Evolutionary conservation across 2,113 vertebrate species (phyloP), one percentile per base, ranked within the genome.

Genomic region (Aptenodytes forsteri): DNA sequence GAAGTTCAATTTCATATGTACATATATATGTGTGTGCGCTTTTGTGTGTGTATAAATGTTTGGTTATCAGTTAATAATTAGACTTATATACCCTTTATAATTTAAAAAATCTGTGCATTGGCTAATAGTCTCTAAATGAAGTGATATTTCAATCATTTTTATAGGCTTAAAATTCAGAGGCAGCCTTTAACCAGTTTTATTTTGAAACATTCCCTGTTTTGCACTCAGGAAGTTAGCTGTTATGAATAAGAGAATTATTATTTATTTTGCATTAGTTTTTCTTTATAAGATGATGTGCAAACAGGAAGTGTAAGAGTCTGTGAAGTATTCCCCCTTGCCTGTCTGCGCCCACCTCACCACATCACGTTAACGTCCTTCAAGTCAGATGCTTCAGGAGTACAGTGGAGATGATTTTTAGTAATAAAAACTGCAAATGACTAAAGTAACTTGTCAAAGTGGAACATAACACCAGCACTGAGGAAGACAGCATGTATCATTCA

Each of bases 341-440:
- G 7, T 80, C 18, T 89, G 26, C 49, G 78, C 20, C 7, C n/a
- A 36, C 40, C 27, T 70, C 9, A 16, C 34, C 17, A 34, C 20
- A 42, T 69, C 10, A 20, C 1, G 2, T 50, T 47, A 17, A 34
- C 1, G 1, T 30, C 1, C 0, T 82, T 82, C 55, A 32, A 47
- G 62, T 78, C 12, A 34, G 32, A 25, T 20, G 6, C 44, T 71
- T 82, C 34, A 67, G 55, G n/a, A 77, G 13, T 64, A 32, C 17
- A 83, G 13, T 32, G 22, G 59, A 66, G 50, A n/a, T 86, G 23
- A 50, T 40, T 85, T 87, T 75, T 56, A 42, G 38, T 56, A 22
- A 27, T 30, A 65, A 92, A 82, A 27, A 1, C 19, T 5, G 13
- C 13, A 70, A 64, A 50, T 69, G 23, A 27, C 46, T 67, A 3